Base-by-base conservation (phyloP, 2,888 invertebrate species). In the Linnaemya tessellans region DNA sequence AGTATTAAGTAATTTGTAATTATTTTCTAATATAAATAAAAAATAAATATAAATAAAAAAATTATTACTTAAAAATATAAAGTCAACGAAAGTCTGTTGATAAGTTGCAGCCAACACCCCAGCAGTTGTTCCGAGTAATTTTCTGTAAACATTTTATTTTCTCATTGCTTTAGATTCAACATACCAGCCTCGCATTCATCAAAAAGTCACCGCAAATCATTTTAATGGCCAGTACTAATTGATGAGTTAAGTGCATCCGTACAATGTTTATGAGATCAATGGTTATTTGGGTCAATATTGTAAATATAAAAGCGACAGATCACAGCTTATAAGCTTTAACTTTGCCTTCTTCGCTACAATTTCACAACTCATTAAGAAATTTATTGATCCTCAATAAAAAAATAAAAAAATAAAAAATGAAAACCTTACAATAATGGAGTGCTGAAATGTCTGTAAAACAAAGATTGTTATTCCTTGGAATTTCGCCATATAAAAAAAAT, bases 191-290 rank as follows among this genome's bases (percentile, higher is more conserved):
- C 38, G 65, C 2, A 35, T 30, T 10, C 20, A 41, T 13, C 41
- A 49, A 56, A 30, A 65, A 62, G 25, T 74, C 65, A 58, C 64
- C 58, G 79, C 85, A 85, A 85, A 85, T 85, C 85, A 85, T 67
- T 85, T 82, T 82, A 80, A 85, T 85, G 82, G 67, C 58, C 20
- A n/a, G 35, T 20, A 62, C 75, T 85, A 85, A 85, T 85, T 85
- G 85, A 85, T 80, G 75, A 75, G 65, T 75, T 85, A 80, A 85
- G 85, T 75, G 85, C 75, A 58, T 54, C 18, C 54, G 20, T 71
- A 41, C 49, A 83, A 71, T 75, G 85, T 82, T 82, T 82, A 85
- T 71, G 82, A 65, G 71, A 60, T 80, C 75, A 82, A 62, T 82
- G 82, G 79, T 46, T 82, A 79, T 85, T 82, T 82, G 30, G 85